Conservation (phyloP, 2,888 invertebrate species). For the Stenchaetothrips biformis region DNA sequence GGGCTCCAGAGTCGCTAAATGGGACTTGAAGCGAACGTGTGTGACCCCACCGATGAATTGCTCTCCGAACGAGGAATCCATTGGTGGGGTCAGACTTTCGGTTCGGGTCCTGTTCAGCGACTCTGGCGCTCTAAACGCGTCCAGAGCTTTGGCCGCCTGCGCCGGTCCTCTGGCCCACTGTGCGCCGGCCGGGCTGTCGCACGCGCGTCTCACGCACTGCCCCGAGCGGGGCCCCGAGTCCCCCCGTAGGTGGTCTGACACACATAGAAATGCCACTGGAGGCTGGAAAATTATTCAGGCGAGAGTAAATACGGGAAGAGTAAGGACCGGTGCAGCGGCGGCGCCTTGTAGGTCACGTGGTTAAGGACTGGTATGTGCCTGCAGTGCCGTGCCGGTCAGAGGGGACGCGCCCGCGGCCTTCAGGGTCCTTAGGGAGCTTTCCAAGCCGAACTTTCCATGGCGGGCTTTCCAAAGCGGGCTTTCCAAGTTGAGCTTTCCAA, state of each 20-base stretch:
- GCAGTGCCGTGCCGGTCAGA: neutral
- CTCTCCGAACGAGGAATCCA: too few relatives aligned
- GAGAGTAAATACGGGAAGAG: neutral
- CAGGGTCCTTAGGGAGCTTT: neutral
- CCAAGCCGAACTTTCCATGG: neutral
- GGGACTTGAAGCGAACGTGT: too few relatives aligned
- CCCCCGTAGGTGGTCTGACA: neutral
- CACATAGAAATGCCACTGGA: conserved; percentile 1
- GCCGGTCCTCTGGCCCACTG: too few relatives aligned
- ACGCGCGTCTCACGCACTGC: neutral
- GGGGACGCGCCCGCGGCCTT: neutral
- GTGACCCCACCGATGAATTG: too few relatives aligned
- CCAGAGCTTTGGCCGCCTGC: too few relatives aligned
- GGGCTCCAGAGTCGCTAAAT: too few relatives aligned
- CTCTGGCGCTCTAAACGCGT: too few relatives aligned
- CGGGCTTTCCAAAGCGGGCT: neutral
- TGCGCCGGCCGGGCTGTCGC: too few relatives aligned
- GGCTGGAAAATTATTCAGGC: neutral
- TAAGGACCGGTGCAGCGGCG: neutral
- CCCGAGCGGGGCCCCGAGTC: neutral
- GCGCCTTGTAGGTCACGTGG: neutral
- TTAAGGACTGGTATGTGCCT: neutral
- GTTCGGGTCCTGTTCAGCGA: too few relatives aligned
- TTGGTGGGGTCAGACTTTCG: too few relatives aligned
- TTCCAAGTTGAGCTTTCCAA: neutral